Base-by-base conservation (phyloP, 2,797 vertebrate genomes). In the Carcharodon carcharias region DNA sequence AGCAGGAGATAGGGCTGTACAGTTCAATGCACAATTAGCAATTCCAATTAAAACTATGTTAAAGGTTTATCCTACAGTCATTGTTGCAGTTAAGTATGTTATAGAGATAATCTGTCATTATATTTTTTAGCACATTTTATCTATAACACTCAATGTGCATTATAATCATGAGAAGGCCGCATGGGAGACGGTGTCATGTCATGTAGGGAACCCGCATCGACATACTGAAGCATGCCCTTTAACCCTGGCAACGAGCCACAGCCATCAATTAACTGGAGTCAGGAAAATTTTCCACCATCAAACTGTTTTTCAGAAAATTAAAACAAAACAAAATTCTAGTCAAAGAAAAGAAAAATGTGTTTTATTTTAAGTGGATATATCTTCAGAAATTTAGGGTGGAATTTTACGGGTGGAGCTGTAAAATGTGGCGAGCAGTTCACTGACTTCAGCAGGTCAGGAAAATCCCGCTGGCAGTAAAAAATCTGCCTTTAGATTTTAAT, bases 21-120 rank as follows among this genome's bases (percentile, higher is more conserved):
- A 71, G 67, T 95, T 54, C 28, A 71, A 54, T 54, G 28, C 45
- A 58, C 16, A 56, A 77, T n/a, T 77, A 73, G 94, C 69, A 35
- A 77, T 95, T 95, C 14, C 26, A 71, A 77, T 95, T 73, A 77
- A 95, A 93, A 93, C 16, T 23, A 67, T 14, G 18, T 93, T 67
- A 93, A 93, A 45, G n/a, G 7, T 54, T 50, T 77, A 69, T 77
- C 69, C 26, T 56, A 95, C 77, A 45, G 31, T 54, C 71, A 56
- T 58, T 73, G 65, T 31, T 14, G 50, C 73, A 73, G 31, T n/a
- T 31, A 54, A 73, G 69, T 54, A 54, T 7, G 9, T 95, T 50
- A 56, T 77, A 21, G 50, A 14, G 69, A 35, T 77, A 31, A 16
- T 58, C 23, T 95, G 54, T 54, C 45, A 95, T 5, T 2, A 69